A percentile compares a stretch with the other conserved stretches of the same genome.
phyloP scores from a whole-genome alignment of 2,797 vertebrate genomes.

The Huso huso region DNA sequence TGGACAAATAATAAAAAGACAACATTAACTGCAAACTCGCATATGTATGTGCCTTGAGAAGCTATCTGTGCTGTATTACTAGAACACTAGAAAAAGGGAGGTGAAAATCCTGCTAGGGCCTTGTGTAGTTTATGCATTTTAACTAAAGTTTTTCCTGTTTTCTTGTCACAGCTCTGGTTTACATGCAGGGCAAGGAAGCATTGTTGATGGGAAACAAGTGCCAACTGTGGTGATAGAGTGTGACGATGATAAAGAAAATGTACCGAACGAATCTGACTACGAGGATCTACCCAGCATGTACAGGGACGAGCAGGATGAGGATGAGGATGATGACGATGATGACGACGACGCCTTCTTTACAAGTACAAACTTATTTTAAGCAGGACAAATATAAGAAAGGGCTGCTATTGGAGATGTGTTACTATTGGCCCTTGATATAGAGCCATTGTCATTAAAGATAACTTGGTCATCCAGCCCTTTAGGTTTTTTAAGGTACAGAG shows the following conservation, averaged over 20 bases:
- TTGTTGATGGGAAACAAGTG: slow-evolving; percentile 82
- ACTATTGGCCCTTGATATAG: too few species aligned
- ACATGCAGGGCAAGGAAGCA: slow-evolving; percentile 67
- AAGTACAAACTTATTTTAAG: slow-evolving; percentile 53
- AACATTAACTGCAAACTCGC: too few species aligned
- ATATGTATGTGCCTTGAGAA: too few species aligned
- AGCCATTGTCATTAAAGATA: too few species aligned
- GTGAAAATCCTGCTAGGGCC: neutral
- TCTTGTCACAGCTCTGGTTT: slow-evolving; percentile 65
- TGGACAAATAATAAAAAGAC: too few species aligned
- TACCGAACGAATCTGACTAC: slow-evolving; percentile 87
- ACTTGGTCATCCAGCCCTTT: too few species aligned
- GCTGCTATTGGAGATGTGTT: too few species aligned
- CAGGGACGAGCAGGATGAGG: slow-evolving; percentile 80
- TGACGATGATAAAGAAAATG: slow-evolving; percentile 96
- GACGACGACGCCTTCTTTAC: slow-evolving; percentile 73
- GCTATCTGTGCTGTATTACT: too few species aligned
- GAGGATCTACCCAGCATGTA: slow-evolving; percentile 92
- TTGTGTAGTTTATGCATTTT: neutral
- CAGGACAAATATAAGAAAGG: too few species aligned
- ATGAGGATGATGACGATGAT: slow-evolving; percentile 77
- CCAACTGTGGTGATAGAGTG: slow-evolving; percentile 90
- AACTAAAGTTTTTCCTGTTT: neutral
- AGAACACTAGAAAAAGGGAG: too few species aligned
- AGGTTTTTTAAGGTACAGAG: too few species aligned